Percentiles rank a stretch among this genome's conserved stretches.
These are phyloP conservation scores for Microtus obscurus DNA, from an alignment of 2,797 vertebrate species.

Conservation along the genomic window DNA sequence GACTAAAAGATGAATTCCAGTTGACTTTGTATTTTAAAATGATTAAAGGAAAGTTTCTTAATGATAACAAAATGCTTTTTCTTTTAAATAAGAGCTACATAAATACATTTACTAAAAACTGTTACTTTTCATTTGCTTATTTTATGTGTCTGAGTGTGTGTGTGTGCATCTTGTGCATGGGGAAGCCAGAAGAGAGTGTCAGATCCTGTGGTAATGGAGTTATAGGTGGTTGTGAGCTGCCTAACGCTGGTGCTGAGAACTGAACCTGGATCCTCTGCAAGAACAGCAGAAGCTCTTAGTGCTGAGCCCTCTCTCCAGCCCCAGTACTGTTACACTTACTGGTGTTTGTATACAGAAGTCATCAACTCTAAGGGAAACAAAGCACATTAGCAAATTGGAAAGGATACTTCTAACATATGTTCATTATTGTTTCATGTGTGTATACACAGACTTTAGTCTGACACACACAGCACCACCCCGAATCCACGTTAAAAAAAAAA, in stretches of 20 bases:
- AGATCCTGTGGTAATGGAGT: background rate
- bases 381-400: conserved; percentile 36
- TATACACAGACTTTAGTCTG: background rate
- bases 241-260: background rate
- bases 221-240: background rate
- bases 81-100: conserved; percentile 43
- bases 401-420: conserved; percentile 5
- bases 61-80: conserved; percentile 15
- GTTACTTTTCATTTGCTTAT: background rate
- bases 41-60: background rate
- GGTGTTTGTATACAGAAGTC: background rate
- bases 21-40: conserved; percentile 57
- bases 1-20: conserved; percentile 51
- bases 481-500: background rate
- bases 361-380: conserved; percentile 57
- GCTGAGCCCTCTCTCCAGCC: background rate
- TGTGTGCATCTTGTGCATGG: background rate
- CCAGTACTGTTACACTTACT: background rate
- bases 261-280: background rate
- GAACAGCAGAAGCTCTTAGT: background rate
- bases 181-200: background rate
- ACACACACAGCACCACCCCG: background rate
- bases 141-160: background rate
- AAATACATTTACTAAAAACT: conserved; percentile 1
- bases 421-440: background rate